Evolutionary conservation across 2,888 invertebrate species (phyloP), one percentile per base, ranked within the genome.

Genomic region (Drosophila multiciliata): DNA sequence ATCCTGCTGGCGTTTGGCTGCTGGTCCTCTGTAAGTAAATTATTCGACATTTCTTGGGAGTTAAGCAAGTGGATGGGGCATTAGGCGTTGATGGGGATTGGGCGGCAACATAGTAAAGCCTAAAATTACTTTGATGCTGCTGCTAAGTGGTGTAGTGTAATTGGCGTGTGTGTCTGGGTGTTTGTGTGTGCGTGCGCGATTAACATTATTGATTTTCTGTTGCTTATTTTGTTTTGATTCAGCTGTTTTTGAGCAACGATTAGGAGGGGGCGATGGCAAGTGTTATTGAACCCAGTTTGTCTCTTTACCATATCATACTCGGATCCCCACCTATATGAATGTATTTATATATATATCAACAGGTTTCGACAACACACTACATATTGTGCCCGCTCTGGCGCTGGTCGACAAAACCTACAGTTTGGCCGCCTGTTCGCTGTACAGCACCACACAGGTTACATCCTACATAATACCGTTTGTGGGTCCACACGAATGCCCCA

Each of bases 1-100:
- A 97, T 93, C 96, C 97, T 1, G 95, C 96, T 69, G 97, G 97
- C 63, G 95, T 89, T 63, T 92, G 92, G 92, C 80, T 93, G 45
- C 74, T 93, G 42, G 93, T 93, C 69, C 84, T 93, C 38, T 93
- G 93, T 93, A 89, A 92, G 93, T 93, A 66, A 66, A 54, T 50
- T 23, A 45, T 45, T 45, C 15, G 45, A n/a, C 29, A 33, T 29
- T 45, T 60, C 29, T 55, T 64, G 17, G 60, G 29, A 15, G 36
- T 26, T 45, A 29, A 6, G 23, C 7, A 8, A 33, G 11, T 9
- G 23, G 9, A 45, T 26, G 36, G 17, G n/a, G 64, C 23, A 23
- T 45, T 45, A 23, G 33, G 23, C n/a, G 20, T 15, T 17, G 12
- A 53, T 6, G 17, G 29, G 20, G 11, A n/a, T 26, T 40, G 26